Evolutionary conservation across 2,888 invertebrate species (phyloP).

Genomic region (Alitta virens): DNA sequence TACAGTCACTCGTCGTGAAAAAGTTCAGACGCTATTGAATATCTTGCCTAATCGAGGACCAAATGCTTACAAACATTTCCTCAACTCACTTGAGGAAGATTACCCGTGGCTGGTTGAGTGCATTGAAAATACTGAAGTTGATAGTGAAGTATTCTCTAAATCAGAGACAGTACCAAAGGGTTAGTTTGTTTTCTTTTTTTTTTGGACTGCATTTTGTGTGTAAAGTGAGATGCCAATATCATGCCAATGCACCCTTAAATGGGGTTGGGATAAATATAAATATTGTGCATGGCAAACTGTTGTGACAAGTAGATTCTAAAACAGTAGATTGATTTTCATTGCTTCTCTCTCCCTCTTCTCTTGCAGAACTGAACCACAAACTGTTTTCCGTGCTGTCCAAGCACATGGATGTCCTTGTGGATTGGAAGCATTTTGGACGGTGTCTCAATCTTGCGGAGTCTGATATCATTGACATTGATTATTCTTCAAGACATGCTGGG

Average conservation of each 20-base stretch:
- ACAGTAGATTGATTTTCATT: too few species aligned
- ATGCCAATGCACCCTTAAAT: too few species aligned
- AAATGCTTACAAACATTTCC: background rate
- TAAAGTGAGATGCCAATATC: too few species aligned
- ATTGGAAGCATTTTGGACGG: conserved; percentile 12
- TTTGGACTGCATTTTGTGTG: background rate
- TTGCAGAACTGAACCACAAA: background rate
- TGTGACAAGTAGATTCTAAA: too few species aligned
- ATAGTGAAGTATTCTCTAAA: too few species aligned
- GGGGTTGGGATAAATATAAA: too few species aligned
- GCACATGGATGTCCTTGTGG: background rate
- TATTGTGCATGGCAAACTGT: too few species aligned
- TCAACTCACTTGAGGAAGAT: background rate
- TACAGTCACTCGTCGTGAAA: conserved; percentile 1
- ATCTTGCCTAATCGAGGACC: background rate
- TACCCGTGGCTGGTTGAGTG: conserved; percentile 4
- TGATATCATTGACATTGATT: conserved; percentile 15
- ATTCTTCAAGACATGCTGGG: background rate
- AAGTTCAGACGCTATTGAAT: background rate
- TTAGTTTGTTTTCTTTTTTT: too few species aligned
- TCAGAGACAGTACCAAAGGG: too few species aligned
- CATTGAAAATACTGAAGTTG: conserved; percentile 2
- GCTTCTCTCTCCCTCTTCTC: too few species aligned
- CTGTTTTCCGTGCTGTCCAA: background rate
- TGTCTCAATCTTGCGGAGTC: conserved; percentile 1